Evolutionary conservation across 2,888 invertebrate species (phyloP).

Genomic region (Diarsia rubi): DNA sequence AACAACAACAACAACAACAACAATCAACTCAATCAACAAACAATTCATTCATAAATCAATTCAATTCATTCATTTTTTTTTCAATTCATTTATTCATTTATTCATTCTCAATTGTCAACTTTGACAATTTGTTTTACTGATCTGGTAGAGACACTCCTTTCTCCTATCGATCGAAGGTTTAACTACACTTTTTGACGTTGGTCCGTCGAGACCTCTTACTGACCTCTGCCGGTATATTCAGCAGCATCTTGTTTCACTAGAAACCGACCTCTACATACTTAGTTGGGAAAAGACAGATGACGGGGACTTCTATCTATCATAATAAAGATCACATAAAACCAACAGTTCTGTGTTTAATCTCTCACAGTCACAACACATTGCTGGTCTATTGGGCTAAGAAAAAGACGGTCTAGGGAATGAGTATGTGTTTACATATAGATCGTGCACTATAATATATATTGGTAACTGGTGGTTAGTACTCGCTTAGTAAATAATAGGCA

Average conservation of each 20-base stretch:
- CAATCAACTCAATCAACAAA: no score
- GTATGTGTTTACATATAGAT: background rate
- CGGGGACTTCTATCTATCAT: background rate
- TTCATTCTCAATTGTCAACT: no score
- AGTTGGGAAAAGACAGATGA: background rate
- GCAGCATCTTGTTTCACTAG: background rate
- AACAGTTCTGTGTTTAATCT: background rate
- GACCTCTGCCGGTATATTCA: no score
- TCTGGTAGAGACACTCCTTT: background rate
- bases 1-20: no score
- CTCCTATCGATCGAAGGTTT: background rate
- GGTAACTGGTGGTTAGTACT: background rate
- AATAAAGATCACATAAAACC: background rate
- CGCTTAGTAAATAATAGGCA: background rate
- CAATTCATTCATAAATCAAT: no score
- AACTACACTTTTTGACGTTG: background rate
- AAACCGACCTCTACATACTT: background rate
- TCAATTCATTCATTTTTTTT: no score
- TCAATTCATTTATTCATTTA: no score
- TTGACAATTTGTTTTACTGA: background rate
- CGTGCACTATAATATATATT: background rate
- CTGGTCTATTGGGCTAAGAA: background rate
- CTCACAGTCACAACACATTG: background rate
- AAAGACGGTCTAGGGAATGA: background rate
- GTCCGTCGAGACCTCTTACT: no score